Percentiles rank a stretch among this genome's conserved stretches.
These are phyloP conservation scores for Ivindomyrus marchei DNA, from an alignment of 2,113 vertebrate species.

Conservation along the genomic window DNA sequence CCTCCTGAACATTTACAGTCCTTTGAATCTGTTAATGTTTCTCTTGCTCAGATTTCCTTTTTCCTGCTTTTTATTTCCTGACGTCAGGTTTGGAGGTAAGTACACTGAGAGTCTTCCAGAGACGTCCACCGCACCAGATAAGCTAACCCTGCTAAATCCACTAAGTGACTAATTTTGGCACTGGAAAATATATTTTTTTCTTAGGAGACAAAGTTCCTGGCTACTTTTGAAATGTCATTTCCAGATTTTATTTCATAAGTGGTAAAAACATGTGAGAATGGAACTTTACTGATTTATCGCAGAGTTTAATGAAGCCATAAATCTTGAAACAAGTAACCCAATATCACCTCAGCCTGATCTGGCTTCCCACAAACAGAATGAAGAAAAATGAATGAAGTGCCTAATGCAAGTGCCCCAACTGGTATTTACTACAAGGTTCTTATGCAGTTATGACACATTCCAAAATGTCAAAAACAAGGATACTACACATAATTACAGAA, in stretches of 20 bases:
- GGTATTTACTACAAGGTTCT: background rate
- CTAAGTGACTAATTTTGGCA: background rate
- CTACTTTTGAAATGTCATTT: slow-evolving; percentile 33
- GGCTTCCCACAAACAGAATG: background rate
- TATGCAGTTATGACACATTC: background rate
- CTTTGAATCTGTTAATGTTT: background rate
- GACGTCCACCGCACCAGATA: slow-evolving; percentile 1
- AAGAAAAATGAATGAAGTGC: background rate
- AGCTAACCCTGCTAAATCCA: background rate
- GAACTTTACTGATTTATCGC: background rate
- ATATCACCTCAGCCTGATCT: background rate
- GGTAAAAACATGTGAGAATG: slow-evolving; percentile 3
- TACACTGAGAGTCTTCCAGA: slow-evolving; percentile 8
- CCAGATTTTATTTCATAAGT: slow-evolving; percentile 21
- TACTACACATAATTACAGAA: background rate
- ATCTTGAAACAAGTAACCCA: slow-evolving; percentile 3
- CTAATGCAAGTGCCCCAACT: background rate
- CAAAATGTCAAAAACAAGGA: background rate
- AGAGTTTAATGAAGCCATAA: background rate
- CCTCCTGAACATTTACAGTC: background rate
- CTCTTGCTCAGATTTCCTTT: background rate
- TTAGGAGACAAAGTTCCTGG: slow-evolving; percentile 36
- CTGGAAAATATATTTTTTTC: slow-evolving; percentile 12
- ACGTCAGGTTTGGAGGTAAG: slow-evolving; percentile 7
- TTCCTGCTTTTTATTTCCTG: slow-evolving; percentile 23